Base-by-base conservation (phyloP, 2,797 vertebrate species). In the Choloepus didactylus region DNA sequence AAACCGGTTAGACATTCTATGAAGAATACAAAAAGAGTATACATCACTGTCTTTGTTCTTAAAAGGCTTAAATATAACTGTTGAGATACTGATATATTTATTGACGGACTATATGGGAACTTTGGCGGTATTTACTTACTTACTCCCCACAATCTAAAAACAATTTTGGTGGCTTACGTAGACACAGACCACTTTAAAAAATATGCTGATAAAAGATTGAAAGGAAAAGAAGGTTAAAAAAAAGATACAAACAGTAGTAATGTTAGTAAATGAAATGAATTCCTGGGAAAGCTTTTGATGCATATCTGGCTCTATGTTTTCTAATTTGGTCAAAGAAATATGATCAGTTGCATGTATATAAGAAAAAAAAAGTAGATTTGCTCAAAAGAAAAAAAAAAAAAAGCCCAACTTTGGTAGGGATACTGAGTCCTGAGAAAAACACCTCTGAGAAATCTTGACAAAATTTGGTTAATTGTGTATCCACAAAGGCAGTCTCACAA, bases 281-380 rank as follows among this genome's bases (percentile, higher is more conserved):
- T 81, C 18, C 25, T 70, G 6, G 3, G 18, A 11, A 75, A 5
- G 3, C 27, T n/a, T 46, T 16, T 6, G 69, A 73, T 79, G 25
- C 9, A 54, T 66, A 89, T 8, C 86, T 60, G 38, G 19, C 6
- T 80, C 41, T 76, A 3, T 75, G n/a, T 9, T 83, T 81, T 88
- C 35, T 81, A 87, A 87, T 89, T 64, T 62, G 5, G 38, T 64
- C 62, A 90, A 76, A 87, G 4, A 66, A 81, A 93, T 54, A 49
- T 6, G 77, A 77, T 72, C 75, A 38, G 60, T 60, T 16, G 67
- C 18, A 25, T 66, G 9, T 66, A 12, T n/a, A 38, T 0, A 9
- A 31, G 3, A 35, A 35, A 60, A 23, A 70, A 83, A 84, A 75
- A 19, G 6, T 54, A 69, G 49, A 86, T 7, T 46, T 76, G 46